These are phyloP conservation scores for Pentalonia nigronervosa DNA, from an alignment of 1,140 invertebrate species.

Conservation along the genomic window DNA sequence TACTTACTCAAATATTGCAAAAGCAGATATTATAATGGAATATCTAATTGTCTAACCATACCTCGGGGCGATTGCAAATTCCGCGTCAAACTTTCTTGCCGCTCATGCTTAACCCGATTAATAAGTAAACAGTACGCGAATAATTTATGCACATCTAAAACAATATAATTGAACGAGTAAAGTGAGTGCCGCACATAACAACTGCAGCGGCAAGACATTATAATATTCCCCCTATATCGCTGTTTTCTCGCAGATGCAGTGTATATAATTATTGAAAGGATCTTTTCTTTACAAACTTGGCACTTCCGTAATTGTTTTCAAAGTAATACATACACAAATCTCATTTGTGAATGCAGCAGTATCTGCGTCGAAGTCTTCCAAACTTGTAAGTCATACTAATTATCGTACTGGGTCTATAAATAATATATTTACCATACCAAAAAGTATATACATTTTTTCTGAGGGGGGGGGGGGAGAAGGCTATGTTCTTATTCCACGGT, in stretches of 20 bases:
- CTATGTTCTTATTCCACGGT: background rate
- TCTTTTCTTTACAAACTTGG: slow-evolving; percentile 28
- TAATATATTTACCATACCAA: background rate
- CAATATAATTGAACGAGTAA: slow-evolving; percentile 50
- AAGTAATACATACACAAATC: slow-evolving; percentile 27
- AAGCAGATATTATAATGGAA: slow-evolving; percentile 27
- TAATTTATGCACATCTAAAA: slow-evolving; percentile 44
- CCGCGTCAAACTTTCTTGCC: slow-evolving; percentile 37
- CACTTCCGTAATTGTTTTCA: slow-evolving; percentile 31
- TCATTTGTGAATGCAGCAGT: background rate
- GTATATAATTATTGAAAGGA: slow-evolving; percentile 38
- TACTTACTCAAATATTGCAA: background rate
- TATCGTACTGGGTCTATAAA: background rate
- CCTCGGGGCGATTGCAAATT: background rate
- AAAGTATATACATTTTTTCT: background rate
- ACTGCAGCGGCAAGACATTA: background rate
- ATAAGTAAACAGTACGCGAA: slow-evolving; percentile 51
- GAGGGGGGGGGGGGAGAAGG: too few species aligned
- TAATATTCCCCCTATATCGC: background rate
- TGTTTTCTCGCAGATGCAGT: background rate
- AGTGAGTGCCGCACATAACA: background rate
- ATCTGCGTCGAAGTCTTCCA: background rate
- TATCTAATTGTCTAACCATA: slow-evolving; percentile 42
- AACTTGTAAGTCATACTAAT: background rate
- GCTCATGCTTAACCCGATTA: slow-evolving; percentile 24